Conservation (phyloP, 35 echinoderm and acorn worm genomes). For the Amphiura filiformis region DNA sequence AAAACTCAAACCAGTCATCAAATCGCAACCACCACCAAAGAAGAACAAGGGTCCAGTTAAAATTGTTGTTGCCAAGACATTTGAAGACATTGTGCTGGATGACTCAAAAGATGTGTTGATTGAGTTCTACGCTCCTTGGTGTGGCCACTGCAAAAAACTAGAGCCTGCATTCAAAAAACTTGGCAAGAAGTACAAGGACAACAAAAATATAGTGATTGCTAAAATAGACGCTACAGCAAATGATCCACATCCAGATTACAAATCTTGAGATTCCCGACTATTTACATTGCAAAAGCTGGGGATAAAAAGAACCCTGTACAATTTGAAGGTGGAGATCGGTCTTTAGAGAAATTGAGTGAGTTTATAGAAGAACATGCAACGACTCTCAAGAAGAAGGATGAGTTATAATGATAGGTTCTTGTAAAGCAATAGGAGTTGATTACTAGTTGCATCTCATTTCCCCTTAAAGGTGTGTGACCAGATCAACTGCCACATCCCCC, state of each 20-base stretch:
- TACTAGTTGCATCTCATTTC: not conserved
- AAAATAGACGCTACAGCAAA: conserved; percentile 98
- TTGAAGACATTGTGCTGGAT: conserved; percentile 81
- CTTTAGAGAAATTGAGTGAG: conserved; percentile 65
- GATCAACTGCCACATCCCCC: too few relatives aligned
- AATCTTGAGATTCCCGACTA: conserved; percentile 64
- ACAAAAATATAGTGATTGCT: conserved; percentile 75
- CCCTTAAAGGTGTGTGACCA: not conserved
- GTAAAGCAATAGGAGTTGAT: not conserved
- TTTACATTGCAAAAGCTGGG: conserved; percentile 82
- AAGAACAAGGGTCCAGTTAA: conserved; percentile 84
- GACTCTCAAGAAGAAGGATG: conserved; percentile 52
- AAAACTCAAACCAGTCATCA: conserved; percentile 84
- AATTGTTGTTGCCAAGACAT: conserved; percentile 84
- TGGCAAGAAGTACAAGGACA: conserved; percentile 91
- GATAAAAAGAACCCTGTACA: conserved; percentile 79
- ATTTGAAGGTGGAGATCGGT: conserved; percentile 68
- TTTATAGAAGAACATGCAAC: conserved; percentile 90
- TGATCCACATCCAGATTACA: conserved; percentile 49
- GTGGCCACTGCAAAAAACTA: conserved; percentile 94
- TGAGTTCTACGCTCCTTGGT: conserved; percentile 97
- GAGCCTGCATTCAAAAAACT: conserved; percentile 96
- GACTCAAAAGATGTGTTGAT: conserved; percentile 77
- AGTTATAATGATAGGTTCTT: conserved; percentile 74
- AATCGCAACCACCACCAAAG: conserved; percentile 85